A percentile compares a stretch with the other conserved stretches of the same genome.
Evolutionary conservation across 2,888 invertebrate species (phyloP).

Genomic region (Drosophila siamana): DNA sequence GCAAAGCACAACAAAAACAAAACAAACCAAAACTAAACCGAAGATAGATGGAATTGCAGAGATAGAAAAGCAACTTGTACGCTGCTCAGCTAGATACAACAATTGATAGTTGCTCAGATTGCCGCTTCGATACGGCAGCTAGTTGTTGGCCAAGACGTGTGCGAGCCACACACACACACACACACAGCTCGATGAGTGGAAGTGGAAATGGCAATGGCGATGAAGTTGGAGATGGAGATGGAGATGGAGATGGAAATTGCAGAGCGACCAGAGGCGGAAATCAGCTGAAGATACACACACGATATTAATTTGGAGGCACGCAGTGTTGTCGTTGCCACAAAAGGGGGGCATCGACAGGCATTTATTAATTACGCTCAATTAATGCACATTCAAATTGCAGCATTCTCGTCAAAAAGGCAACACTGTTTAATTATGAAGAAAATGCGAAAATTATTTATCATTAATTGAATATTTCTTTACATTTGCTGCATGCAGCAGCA

Average conservation of each 20-base stretch:
- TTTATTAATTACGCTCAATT: not conserved
- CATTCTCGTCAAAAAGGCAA: too few species aligned
- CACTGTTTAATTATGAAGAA: too few species aligned
- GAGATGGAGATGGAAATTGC: not conserved
- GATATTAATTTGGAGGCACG: not conserved
- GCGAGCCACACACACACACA: constrained; percentile 4
- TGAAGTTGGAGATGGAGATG: constrained; percentile 21
- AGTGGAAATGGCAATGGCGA: constrained; percentile 2
- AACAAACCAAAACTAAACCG: constrained; percentile 12
- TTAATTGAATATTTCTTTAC: too few species aligned
- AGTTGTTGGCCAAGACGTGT: constrained; percentile 6
- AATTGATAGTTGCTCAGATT: constrained; percentile 8
- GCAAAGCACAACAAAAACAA: constrained; percentile 4
- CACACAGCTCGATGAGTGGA: not conserved
- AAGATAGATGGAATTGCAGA: constrained; percentile 8
- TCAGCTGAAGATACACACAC: constrained; percentile 1
- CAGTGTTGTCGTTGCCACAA: not conserved
- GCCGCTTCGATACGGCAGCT: constrained; percentile 9
- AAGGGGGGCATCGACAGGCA: not conserved
- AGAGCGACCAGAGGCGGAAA: not conserved
- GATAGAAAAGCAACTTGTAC: not conserved
- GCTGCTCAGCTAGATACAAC: not conserved
- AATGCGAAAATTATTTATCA: too few species aligned
- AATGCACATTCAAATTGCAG: too few species aligned
- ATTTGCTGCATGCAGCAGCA: too few species aligned